These are phyloP conservation scores for Cherax quadricarinatus DNA, from an alignment of 1,140 invertebrate species.

Conservation along the genomic window DNA sequence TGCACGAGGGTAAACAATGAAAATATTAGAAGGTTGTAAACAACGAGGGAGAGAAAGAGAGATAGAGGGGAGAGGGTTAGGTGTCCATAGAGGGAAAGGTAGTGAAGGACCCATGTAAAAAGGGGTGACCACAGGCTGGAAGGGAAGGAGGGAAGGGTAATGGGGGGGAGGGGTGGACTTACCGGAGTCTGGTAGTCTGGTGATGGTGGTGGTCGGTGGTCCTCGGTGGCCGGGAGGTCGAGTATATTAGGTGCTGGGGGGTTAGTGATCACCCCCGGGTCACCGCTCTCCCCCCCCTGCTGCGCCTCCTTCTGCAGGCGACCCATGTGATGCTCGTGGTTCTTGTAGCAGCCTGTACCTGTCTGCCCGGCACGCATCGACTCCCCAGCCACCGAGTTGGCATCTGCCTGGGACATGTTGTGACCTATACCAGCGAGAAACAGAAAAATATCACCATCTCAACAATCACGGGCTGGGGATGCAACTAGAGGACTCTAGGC, in stretches of 20 bases:
- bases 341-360: conserved; percentile 89
- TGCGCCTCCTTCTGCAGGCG: conserved; percentile 68
- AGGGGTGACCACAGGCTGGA: not conserved
- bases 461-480: conserved; percentile 7
- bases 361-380: conserved; percentile 83
- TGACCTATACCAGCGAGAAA: conserved; percentile 82
- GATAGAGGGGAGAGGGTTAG: not conserved
- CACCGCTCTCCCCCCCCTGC: conserved; percentile 53
- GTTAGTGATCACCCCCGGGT: conserved; percentile 40
- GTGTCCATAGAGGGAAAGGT: not conserved
- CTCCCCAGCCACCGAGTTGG: conserved; percentile 88
- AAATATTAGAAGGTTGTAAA: not conserved
- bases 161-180: conserved; percentile 40
- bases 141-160: not conserved
- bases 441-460: conserved; percentile 64
- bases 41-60: not conserved
- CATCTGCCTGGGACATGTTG: conserved; percentile 92
- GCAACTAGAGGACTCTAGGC: not conserved
- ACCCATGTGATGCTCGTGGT: conserved; percentile 85
- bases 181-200: conserved; percentile 74
- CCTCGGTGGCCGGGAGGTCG: conserved; percentile 62
- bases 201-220: conserved; percentile 46
- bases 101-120: not conserved
- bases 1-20: not conserved
- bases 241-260: conserved; percentile 61